Evolutionary conservation across 2,888 invertebrate species (phyloP).

Genomic region (Chrysopilus asiliformis): DNA sequence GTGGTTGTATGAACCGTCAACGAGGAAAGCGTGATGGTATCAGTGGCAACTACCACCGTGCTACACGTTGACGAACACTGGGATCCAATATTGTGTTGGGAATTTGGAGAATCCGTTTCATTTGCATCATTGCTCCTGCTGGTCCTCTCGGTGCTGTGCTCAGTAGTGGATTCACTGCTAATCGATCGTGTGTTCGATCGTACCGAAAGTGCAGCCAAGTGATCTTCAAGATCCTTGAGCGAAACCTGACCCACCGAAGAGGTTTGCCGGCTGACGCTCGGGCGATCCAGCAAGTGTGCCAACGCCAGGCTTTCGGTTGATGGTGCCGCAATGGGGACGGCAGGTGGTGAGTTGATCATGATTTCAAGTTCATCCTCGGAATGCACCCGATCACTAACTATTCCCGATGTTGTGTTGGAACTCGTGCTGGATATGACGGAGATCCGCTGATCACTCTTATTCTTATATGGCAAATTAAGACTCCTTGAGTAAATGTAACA

Average conservation of each 20-base stretch:
- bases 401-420: conserved; percentile 94
- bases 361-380: conserved; percentile 89
- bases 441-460: conserved; percentile 65
- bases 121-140: conserved; percentile 23
- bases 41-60: conserved; percentile 62
- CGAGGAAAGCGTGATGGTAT: conserved; percentile 28
- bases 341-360: conserved; percentile 68
- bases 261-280: conserved; percentile 42
- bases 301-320: conserved; percentile 74
- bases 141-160: conserved; percentile 17
- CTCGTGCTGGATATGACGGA: conserved; percentile 87
- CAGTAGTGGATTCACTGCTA: conserved; percentile 21
- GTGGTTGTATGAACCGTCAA: conserved; percentile 33
- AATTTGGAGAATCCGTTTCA: conserved; percentile 38
- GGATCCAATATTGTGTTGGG: conserved; percentile 53
- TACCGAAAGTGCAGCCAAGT: conserved; percentile 35
- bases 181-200: conserved; percentile 19
- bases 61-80: conserved; percentile 80
- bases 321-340: conserved; percentile 56
- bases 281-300: conserved; percentile 55
- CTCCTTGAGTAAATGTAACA: conserved; percentile 61
- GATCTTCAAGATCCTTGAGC: conserved; percentile 35
- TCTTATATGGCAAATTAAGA: conserved; percentile 47
- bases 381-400: conserved; percentile 89
- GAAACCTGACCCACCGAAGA: conserved; percentile 40